Base-by-base conservation (phyloP, 2,888 invertebrate genomes). In the Sepiola atlantica region DNA sequence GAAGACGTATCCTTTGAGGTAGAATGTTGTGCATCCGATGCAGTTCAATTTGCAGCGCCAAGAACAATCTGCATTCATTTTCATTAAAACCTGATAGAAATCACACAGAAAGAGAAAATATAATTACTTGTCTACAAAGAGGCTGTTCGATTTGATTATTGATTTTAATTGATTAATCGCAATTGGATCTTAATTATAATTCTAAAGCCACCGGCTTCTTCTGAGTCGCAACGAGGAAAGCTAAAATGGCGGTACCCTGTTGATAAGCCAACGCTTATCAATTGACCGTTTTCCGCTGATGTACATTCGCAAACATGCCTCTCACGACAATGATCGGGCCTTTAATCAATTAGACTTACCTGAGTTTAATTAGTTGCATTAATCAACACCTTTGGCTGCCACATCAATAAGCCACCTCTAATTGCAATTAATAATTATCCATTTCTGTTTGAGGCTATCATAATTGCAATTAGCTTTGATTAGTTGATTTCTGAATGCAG, bases 351-450 rank as follows among this genome's bases (percentile, higher is more conserved):
- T 14, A 77, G 77, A 77, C 77, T n/a, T 77, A 77, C 77, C 77
- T 77, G 77, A 77, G 77, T 77, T 77, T 77, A 77, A 77, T 77
- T 77, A 77, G n/a, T 77, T 77, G 77, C n/a, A 77, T 77, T 77
- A 77, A 77, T 77, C 77, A 77, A 77, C 77, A 77, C 77, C 77
- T 77, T 77, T 77, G 77, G 77, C 77, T 77, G 16, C 77, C n/a
- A 77, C 77, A 77, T 77, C 77, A 77, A 77, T 77, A 77, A 77
- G 16, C 77, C 77, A 77, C 32, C 77, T 77, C n/a, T 77, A 77
- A 77, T 77, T 77, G 77, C 77, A 77, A 77, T 77, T 77, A 77
- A 32, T 77, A 77, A 77, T 77, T 77, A 77, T 77, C n/a, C 77
- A n/a, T 77, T 77, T 77, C 77, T 77, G 77, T 77, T 77, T 16